Evolutionary conservation across 2,888 invertebrate genomes (phyloP), one percentile per base, ranked within the genome.

Genomic region (Leucania comma): DNA sequence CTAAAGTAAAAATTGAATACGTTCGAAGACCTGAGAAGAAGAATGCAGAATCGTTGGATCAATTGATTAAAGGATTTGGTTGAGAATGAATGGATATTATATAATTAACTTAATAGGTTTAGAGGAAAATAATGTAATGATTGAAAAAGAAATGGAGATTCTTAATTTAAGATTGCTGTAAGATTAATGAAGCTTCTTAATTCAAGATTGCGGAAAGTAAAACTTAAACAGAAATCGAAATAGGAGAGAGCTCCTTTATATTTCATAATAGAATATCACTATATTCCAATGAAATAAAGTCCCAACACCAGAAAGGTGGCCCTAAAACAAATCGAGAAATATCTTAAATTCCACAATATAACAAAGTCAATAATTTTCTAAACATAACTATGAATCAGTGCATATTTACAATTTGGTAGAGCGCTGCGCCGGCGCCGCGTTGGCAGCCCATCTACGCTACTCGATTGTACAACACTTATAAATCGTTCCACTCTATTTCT

Each of bases 321-420:
- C 42, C 50, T 59, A 71, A 81, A 79, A 58, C 77, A 69, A 82
- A 70, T 65, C 67, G 64, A 68, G 60, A 74, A 73, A 74, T 63
- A 53, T 77, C 75, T 78, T 72, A 57, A 79, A 77, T 77, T 71
- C 70, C 68, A 62, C 72, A 74, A 68, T 73, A 75, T 70, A 81
- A 82, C 78, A 76, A 72, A 81, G 80, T 80, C 80, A 87, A 87
- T 88, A 87, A 86, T 88, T 87, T 87, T 87, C 88, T 88, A 89
- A 89, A 89, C 89, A 88, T 86, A 86, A 86, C 78, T 84, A 90
- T 89, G 90, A 89, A 87, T 89, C 89, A 90, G 78, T 75, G 85
- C 83, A 85, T 87, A 86, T 89, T 88, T 85, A 84, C 84, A 84
- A 81, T 79, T 82, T 75, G 75, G 83, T 81, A 32, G 68, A 82